These are phyloP conservation scores for Crotalus horridus DNA, from an alignment of 2,113 vertebrate genomes.

Conservation along the genomic window DNA sequence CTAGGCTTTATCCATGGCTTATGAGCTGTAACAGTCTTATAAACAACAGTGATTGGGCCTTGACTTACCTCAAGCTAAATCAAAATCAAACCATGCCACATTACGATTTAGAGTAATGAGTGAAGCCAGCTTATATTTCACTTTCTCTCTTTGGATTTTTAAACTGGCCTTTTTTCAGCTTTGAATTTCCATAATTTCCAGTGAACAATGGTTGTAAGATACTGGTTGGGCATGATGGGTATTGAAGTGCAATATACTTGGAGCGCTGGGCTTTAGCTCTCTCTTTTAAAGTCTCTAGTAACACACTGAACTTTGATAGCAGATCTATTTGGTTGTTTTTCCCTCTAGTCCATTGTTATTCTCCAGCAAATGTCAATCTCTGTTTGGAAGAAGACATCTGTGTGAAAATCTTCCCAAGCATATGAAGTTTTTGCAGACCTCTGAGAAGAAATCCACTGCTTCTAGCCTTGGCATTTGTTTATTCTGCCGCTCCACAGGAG, in stretches of 20 bases:
- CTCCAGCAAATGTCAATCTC: background rate
- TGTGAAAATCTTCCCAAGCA: background rate
- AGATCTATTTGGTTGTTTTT: background rate
- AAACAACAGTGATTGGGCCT: background rate
- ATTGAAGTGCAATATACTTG: background rate
- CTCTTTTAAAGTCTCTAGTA: background rate
- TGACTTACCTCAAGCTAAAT: background rate
- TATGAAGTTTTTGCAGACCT: background rate
- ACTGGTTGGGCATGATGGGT: background rate
- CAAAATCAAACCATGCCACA: background rate
- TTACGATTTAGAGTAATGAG: background rate
- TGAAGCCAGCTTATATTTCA: background rate
- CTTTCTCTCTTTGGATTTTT: background rate
- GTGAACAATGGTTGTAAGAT: background rate
- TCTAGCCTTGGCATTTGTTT: background rate
- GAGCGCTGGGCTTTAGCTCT: background rate
- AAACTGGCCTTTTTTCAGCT: background rate
- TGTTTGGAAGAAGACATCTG: background rate
- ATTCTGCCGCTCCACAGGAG: background rate
- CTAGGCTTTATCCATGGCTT: background rate
- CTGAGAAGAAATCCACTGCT: background rate
- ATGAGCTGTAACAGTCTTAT: background rate
- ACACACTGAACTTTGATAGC: background rate
- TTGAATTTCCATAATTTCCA: background rate
- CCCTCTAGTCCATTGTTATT: background rate